Base-by-base conservation (phyloP, 2,888 invertebrate species). In the Apodemia hepburni region DNA sequence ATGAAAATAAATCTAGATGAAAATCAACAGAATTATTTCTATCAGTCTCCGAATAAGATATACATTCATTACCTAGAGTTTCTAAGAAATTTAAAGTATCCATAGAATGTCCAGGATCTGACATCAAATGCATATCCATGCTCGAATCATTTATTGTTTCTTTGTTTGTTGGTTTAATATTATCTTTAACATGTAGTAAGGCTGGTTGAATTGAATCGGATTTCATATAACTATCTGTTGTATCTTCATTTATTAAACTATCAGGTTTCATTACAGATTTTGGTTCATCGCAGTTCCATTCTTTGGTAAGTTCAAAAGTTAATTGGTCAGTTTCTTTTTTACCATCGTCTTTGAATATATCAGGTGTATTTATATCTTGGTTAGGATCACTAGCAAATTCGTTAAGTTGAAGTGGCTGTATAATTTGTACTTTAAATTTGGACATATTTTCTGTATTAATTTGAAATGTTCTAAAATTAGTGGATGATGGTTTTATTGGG, bases 1-100 rank as follows among this genome's bases (percentile, higher is more conserved):
- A 88, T 65, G 87, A 80, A 75, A 88, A 90, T 75, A 89, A 78
- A 73, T 89, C 90, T 70, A 90, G 69, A 66, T 87, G 85, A 70
- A 88, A 88, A 72, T 90, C 89, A 69, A 85, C 82, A 72, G 78
- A 68, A 75, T 78, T 85, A 76, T 79, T 84, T 76, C 85, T 85
- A 70, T 86, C 86, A 79, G 86, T 82, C 75, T 84, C 88, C 59
- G 87, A 82, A 70, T 84, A 87, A 59, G 51, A 51, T 51, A 80
- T 76, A 58, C 88, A 71, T 68, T 87, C 87, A 73, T 81, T 87
- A 62, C 83, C 82, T 70, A 89, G 74, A 8, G 84, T 77, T 58
- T 89, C 89, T 73, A 89, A 79, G 72, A 89, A 89, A 73, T 85
- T 86, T 71, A 90, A 79, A 71, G 61, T 42, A 33, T 61, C 61